Conservation (phyloP, 2,888 invertebrate genomes). For the Acleris emargana region DNA sequence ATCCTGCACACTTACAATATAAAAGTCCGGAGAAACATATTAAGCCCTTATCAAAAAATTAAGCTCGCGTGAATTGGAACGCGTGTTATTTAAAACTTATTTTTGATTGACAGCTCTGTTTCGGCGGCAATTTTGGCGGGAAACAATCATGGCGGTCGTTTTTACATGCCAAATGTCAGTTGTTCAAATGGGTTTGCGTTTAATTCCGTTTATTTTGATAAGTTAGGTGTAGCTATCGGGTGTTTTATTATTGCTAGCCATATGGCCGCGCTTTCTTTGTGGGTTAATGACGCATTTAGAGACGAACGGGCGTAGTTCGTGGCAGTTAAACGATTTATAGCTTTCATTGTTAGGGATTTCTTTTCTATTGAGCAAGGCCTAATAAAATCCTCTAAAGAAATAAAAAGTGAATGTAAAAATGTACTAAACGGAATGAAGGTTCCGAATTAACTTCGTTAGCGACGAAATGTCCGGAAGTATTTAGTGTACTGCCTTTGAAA, state of each 20-base stretch:
- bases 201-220: slow-evolving; percentile 41
- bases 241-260: slow-evolving; percentile 45
- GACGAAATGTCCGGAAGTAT: neutral
- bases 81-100: slow-evolving; percentile 41
- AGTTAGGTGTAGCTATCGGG: slow-evolving; percentile 37
- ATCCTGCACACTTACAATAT: slow-evolving; percentile 36
- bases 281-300: slow-evolving; percentile 45
- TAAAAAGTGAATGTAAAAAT: slow-evolving; percentile 29
- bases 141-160: slow-evolving; percentile 24
- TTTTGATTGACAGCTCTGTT: slow-evolving; percentile 40
- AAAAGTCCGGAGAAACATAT: slow-evolving; percentile 29
- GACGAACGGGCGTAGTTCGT: slow-evolving; percentile 42
- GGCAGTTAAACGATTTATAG: slow-evolving; percentile 52
- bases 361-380: slow-evolving; percentile 46
- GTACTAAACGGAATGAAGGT: slow-evolving; percentile 14
- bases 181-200: slow-evolving; percentile 11
- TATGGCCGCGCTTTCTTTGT: slow-evolving; percentile 46
- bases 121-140: slow-evolving; percentile 45
- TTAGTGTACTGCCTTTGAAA: neutral
- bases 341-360: slow-evolving; percentile 46
- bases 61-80: slow-evolving; percentile 34
- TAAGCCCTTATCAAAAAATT: slow-evolving; percentile 21
- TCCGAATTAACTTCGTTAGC: slow-evolving; percentile 24
- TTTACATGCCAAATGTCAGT: slow-evolving; percentile 10
- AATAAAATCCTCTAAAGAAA: slow-evolving; percentile 42